phyloP scores from a whole-genome alignment of 2,797 vertebrate genomes.

The Macropus fuliginosus region DNA sequence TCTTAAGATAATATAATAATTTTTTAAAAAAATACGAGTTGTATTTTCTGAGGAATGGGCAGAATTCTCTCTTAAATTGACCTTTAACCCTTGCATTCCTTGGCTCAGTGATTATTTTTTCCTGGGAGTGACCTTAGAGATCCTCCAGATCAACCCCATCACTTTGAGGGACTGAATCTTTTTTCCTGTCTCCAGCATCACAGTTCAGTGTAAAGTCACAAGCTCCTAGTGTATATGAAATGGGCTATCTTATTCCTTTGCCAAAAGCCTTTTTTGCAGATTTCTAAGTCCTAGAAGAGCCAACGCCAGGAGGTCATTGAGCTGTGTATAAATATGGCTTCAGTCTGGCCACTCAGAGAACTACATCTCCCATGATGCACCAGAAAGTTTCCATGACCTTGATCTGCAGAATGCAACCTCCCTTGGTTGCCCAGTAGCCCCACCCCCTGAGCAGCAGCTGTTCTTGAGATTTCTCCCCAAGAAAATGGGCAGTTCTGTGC shows the following conservation, averaged over 20 bases:
- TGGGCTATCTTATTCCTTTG: background rate
- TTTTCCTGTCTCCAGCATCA: background rate
- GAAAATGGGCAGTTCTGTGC: background rate
- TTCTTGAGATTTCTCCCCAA: background rate
- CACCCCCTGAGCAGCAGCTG: background rate
- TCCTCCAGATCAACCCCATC: background rate
- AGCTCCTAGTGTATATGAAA: background rate
- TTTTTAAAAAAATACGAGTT: background rate
- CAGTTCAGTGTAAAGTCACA: background rate
- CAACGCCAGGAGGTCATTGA: background rate
- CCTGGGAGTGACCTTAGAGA: background rate
- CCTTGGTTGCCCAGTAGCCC: background rate
- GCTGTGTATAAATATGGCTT: background rate
- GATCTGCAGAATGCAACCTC: background rate
- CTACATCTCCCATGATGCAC: conserved; percentile 47
- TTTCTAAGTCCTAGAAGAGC: background rate
- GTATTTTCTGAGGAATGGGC: background rate
- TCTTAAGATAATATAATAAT: background rate
- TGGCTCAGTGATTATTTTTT: background rate
- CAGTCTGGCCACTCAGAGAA: background rate
- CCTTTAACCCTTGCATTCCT: background rate
- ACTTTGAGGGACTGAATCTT: background rate
- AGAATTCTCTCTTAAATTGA: conserved; percentile 17
- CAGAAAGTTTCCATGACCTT: background rate
- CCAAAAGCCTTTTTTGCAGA: background rate